Percentiles rank a stretch among this genome's conserved stretches.
Evolutionary conservation across 2,888 invertebrate genomes (phyloP).

Genomic region (Cremastinae sp.): DNA sequence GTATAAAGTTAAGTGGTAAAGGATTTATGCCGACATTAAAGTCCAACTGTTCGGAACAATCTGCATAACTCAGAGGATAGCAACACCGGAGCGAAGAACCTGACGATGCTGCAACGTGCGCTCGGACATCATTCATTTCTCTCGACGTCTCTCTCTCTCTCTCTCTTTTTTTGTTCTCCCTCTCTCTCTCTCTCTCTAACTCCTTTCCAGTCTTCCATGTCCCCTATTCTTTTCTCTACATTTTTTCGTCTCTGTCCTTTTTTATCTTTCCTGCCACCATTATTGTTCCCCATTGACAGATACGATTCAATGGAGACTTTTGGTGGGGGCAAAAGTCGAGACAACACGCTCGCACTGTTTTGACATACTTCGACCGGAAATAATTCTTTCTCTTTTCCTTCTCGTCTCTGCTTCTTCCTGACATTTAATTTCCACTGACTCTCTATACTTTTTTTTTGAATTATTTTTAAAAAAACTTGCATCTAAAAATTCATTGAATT

Average conservation of each 20-base stretch:
- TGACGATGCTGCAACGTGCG: slow-evolving; percentile 64
- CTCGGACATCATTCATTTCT: slow-evolving; percentile 10
- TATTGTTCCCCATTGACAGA: slow-evolving; percentile 76
- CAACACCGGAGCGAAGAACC: slow-evolving; percentile 25
- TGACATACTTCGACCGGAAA: slow-evolving; percentile 42
- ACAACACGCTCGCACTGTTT: slow-evolving; percentile 62
- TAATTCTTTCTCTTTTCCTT: neutral
- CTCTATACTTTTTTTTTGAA: too few relatives aligned
- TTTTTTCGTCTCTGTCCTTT: slow-evolving; percentile 53
- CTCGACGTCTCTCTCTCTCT: slow-evolving; percentile 61
- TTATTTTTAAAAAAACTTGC: neutral
- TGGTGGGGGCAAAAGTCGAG: slow-evolving; percentile 33
- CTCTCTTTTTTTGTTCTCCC: slow-evolving; percentile 34
- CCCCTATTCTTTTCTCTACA: slow-evolving; percentile 20
- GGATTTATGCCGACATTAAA: slow-evolving; percentile 79
- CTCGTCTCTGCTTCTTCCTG: neutral
- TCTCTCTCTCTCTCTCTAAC: slow-evolving; percentile 44
- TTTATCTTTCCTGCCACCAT: slow-evolving; percentile 56
- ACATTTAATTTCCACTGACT: too few relatives aligned
- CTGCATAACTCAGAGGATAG: slow-evolving; percentile 76
- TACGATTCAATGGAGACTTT: slow-evolving; percentile 74
- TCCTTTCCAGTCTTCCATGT: slow-evolving; percentile 30
- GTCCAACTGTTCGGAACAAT: slow-evolving; percentile 79
- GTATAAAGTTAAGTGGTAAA: slow-evolving; percentile 79
- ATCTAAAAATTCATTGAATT: too few relatives aligned